Conservation (phyloP, 64 coral and sea anemone genomes). For the Dendronephthya gigantea region DNA sequence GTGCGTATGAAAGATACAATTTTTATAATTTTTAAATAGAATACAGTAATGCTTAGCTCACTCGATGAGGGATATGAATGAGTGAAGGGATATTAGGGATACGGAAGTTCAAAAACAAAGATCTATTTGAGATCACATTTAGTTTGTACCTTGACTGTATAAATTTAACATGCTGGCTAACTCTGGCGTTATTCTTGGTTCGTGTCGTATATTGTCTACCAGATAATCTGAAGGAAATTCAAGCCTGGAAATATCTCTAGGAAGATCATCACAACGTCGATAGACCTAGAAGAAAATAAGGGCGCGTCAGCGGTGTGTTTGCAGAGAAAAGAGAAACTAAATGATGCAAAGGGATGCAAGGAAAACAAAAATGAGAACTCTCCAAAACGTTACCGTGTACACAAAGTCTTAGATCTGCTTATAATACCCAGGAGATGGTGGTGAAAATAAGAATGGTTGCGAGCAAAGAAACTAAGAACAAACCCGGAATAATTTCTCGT, state of each 20-base stretch:
- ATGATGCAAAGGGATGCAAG: neutral
- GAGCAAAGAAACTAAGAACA: neutral
- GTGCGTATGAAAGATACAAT: too few species aligned
- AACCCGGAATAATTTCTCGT: slow-evolving; percentile 85
- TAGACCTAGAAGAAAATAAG: slow-evolving; percentile 28
- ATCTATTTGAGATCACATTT: neutral
- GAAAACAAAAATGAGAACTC: neutral
- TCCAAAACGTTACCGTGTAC: neutral
- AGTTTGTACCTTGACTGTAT: neutral
- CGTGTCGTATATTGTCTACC: slow-evolving; percentile 58
- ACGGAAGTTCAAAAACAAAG: too few species aligned
- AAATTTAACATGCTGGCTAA: neutral
- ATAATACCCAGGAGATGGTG: too few species aligned
- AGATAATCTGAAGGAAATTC: slow-evolving; percentile 54
- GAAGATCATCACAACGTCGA: slow-evolving; percentile 47
- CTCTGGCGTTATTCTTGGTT: neutral
- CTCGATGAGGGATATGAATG: too few species aligned
- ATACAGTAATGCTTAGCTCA: neutral
- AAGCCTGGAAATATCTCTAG: slow-evolving; percentile 44
- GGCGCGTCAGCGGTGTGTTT: neutral
- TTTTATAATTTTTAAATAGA: too few species aligned
- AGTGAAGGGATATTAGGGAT: too few species aligned
- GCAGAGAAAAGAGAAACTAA: neutral
- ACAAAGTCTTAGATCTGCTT: neutral
- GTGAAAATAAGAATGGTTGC: too few species aligned